Conservation (phyloP, 1,140 invertebrate species). For the Lepidotrigona ventralis region DNA sequence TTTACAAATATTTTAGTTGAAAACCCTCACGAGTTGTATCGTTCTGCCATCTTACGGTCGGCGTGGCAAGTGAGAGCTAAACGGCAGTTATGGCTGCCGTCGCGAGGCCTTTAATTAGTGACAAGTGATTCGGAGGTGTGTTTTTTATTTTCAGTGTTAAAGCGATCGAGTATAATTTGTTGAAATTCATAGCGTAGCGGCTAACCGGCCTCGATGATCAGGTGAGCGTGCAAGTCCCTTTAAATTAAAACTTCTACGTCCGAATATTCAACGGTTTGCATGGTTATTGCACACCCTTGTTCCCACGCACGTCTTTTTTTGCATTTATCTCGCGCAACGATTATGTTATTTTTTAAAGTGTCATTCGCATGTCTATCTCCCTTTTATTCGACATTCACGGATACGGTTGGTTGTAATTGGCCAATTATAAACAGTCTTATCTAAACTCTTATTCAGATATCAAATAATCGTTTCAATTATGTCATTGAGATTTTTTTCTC, state of each 20-base stretch:
- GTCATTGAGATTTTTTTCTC: conserved; percentile 32
- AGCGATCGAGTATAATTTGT: conserved; percentile 25
- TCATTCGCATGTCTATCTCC: background rate
- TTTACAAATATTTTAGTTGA: background rate
- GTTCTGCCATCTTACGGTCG: conserved; percentile 51
- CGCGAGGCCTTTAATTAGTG: conserved; percentile 65
- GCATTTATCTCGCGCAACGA: conserved; percentile 2
- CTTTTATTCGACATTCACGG: background rate
- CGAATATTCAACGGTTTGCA: background rate
- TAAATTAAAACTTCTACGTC: conserved; percentile 20
- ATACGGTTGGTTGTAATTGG: background rate
- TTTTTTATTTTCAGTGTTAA: conserved; percentile 50
- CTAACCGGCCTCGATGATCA: conserved; percentile 30
- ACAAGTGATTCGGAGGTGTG: conserved; percentile 60
- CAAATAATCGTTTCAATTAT: conserved; percentile 51
- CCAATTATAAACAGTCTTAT: conserved; percentile 7
- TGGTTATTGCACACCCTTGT: conserved; percentile 45
- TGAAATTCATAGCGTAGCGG: conserved; percentile 20
- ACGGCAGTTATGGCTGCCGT: conserved; percentile 65
- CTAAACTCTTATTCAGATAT: conserved; percentile 40
- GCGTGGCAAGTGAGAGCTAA: background rate
- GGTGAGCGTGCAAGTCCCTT: conserved; percentile 42
- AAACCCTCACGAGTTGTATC: background rate
- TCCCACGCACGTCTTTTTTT: conserved; percentile 50
- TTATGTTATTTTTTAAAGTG: conserved; percentile 12